A percentile compares a stretch with the other conserved stretches of the same genome.
These are phyloP conservation scores for Thalassophryne amazonica DNA, from an alignment of 2,797 vertebrate species.

Conservation along the genomic window DNA sequence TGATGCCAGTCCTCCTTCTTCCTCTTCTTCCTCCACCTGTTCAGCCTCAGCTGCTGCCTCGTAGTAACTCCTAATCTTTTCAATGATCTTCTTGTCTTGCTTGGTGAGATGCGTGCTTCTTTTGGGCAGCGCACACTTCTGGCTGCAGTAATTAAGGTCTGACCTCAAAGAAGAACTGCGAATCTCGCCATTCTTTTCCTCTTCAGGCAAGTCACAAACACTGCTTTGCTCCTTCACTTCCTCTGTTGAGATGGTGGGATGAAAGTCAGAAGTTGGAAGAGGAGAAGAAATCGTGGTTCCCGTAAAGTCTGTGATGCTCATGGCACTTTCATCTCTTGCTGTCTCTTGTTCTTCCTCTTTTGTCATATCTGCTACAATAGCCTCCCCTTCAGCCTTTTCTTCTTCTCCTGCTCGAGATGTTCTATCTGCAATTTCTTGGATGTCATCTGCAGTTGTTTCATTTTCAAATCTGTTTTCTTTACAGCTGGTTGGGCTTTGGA, in stretches of 20 bases:
- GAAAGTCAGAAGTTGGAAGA: neutral
- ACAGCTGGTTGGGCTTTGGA: neutral
- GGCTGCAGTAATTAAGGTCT: neutral
- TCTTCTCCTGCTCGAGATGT: neutral
- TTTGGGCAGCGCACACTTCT: conserved; percentile 6
- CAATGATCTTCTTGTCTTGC: conserved; percentile 79
- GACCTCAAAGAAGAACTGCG: neutral
- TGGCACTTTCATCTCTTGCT: neutral
- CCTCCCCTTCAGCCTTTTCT: neutral
- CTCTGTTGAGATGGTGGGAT: neutral
- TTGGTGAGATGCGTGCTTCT: conserved; percentile 56
- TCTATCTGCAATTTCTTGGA: conserved; percentile 1
- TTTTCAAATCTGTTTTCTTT: neutral
- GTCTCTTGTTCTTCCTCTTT: neutral
- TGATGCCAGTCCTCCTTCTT: conserved; percentile 10
- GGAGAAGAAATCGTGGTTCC: neutral
- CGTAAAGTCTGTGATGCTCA: neutral
- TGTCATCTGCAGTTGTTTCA: neutral
- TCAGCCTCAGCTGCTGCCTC: conserved; percentile 72
- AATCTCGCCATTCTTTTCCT: neutral
- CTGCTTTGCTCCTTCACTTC: neutral
- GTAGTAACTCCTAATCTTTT: conserved; percentile 82
- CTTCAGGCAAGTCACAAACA: fast-evolving
- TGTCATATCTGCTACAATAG: neutral
- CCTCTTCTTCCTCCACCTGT: conserved; percentile 48